Percentiles rank a stretch among this genome's conserved stretches.
These are phyloP conservation scores for Catharus minimus DNA, from an alignment of 2,113 vertebrate species.

Conservation along the genomic window DNA sequence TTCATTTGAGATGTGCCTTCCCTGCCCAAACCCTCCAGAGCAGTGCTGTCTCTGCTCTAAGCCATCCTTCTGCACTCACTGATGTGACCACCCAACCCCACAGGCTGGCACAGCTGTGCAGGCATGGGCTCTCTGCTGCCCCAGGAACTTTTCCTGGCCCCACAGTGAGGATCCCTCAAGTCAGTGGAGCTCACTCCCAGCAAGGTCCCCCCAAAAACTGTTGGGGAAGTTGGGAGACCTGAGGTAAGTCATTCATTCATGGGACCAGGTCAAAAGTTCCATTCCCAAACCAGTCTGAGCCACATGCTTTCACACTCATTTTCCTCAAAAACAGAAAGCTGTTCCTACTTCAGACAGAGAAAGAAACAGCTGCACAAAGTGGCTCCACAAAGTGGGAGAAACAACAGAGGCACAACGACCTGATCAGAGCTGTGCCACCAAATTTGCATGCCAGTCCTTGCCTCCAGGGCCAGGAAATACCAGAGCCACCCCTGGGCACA, in stretches of 20 bases:
- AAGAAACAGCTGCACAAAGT: not conserved
- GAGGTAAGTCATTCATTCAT: not conserved
- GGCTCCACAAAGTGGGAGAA: not conserved
- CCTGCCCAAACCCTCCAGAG: not conserved
- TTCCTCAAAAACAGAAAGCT: not conserved
- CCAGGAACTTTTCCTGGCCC: not conserved
- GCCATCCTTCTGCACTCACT: not conserved
- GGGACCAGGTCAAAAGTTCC: not conserved
- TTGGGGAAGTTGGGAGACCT: not conserved
- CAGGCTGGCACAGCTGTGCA: not conserved
- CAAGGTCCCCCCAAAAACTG: not conserved
- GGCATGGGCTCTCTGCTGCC: accelerated
- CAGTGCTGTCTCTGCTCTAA: not conserved
- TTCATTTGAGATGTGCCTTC: not conserved
- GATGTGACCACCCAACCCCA: accelerated
- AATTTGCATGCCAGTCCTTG: not conserved
- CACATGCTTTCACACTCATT: not conserved
- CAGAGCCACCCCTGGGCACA: not conserved
- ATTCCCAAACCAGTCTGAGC: not conserved
- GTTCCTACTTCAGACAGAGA: not conserved
- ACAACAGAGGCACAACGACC: not conserved
- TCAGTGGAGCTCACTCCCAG: accelerated
- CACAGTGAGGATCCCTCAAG: not conserved
- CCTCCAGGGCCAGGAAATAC: not conserved
- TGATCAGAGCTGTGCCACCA: not conserved